A percentile compares a stretch with the other conserved stretches of the same genome.
Evolutionary conservation across 2,888 invertebrate species (phyloP).

Genomic region (Drosophila nigricruria): DNA sequence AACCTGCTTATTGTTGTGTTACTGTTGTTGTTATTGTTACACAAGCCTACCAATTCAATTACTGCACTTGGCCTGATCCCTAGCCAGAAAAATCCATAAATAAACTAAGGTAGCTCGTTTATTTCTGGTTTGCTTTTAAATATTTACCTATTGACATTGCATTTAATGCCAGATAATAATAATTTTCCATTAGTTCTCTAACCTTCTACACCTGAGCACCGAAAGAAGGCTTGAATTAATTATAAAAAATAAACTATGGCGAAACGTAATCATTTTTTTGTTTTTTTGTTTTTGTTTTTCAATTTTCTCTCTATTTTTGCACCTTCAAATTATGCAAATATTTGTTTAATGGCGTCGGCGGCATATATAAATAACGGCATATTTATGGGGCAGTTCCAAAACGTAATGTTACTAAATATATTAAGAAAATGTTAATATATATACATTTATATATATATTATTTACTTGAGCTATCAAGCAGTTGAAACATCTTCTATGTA

Average conservation of each 20-base stretch:
- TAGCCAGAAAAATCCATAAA: conserved; percentile 49
- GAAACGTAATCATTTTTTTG: background rate
- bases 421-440: background rate
- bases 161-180: conserved; percentile 50
- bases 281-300: conserved; percentile 17
- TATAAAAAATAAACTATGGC: conserved; percentile 8
- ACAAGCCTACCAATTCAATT: conserved; percentile 53
- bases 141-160: conserved; percentile 62
- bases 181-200: conserved; percentile 32
- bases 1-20: conserved; percentile 16
- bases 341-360: conserved; percentile 39
- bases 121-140: conserved; percentile 48
- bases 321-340: conserved; percentile 56
- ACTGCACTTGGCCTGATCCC: conserved; percentile 55
- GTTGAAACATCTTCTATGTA: conserved; percentile 14
- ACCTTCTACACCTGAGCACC: conserved; percentile 29
- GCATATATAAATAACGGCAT: conserved; percentile 22
- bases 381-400: conserved; percentile 20
- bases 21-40: conserved; percentile 11
- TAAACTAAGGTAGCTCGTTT: conserved; percentile 33
- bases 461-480: conserved; percentile 29
- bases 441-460: background rate
- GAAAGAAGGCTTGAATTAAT: conserved; percentile 50
- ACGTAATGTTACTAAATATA: conserved; percentile 26
- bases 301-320: conserved; percentile 19